Conservation (phyloP, 35 echinoderm and acorn worm species). For the Apostichopus japonicus region DNA sequence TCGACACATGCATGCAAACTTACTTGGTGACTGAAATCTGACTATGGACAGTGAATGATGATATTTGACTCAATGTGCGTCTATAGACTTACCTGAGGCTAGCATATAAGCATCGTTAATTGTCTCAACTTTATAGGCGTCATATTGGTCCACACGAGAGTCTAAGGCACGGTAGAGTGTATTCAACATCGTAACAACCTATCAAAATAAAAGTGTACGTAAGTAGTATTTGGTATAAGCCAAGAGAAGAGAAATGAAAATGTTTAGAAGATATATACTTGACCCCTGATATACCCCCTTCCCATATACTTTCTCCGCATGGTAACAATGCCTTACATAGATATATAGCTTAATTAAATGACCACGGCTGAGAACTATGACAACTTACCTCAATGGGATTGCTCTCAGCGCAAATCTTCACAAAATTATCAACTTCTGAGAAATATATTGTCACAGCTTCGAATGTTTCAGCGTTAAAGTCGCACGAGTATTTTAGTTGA, state of each 20-base stretch:
- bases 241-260: too few relatives aligned
- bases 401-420: constrained; percentile 90
- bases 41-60: too few relatives aligned
- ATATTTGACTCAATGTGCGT: too few relatives aligned
- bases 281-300: too few relatives aligned
- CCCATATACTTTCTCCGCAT: too few relatives aligned
- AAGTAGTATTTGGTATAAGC: too few relatives aligned
- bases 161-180: constrained; percentile 84
- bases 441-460: constrained; percentile 83
- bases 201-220: background rate
- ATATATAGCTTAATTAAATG: too few relatives aligned
- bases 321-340: too few relatives aligned
- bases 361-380: too few relatives aligned
- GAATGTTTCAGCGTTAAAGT: constrained; percentile 75
- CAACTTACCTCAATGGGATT: constrained; percentile 75
- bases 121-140: constrained; percentile 94
- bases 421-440: constrained; percentile 94
- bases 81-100: constrained; percentile 72
- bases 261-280: too few relatives aligned
- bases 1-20: too few relatives aligned
- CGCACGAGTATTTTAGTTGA: constrained; percentile 71
- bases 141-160: constrained; percentile 76
- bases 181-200: constrained; percentile 90
- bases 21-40: too few relatives aligned
- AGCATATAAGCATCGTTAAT: constrained; percentile 94